These are phyloP conservation scores for Chrysogorgia sp. DNA, from an alignment of 92 coral and sea anemone genomes.

Conservation along the genomic window DNA sequence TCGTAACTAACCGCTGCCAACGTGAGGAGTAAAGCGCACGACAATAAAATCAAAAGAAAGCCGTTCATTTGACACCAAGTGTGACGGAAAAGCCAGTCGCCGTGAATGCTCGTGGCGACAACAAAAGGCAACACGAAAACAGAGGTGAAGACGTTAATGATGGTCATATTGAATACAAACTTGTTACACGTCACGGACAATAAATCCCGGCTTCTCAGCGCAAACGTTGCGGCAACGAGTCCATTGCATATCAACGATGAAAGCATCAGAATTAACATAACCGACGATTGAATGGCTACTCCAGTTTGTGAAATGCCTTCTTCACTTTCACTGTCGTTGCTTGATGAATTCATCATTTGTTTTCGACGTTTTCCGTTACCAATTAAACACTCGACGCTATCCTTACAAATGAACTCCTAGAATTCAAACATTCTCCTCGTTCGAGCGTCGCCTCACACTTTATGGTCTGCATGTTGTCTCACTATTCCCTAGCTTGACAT, in stretches of 20 bases:
- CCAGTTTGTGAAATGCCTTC: constrained; percentile 11
- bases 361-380: not conserved
- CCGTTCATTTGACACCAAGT: constrained; percentile 83
- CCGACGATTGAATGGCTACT: constrained; percentile 64
- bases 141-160: constrained; percentile 71
- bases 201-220: constrained; percentile 68
- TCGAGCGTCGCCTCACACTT: not conserved
- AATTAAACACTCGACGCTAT: not conserved
- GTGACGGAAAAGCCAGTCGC: constrained; percentile 77
- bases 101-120: constrained; percentile 66
- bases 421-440: not conserved
- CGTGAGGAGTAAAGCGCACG: constrained; percentile 72
- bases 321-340: constrained; percentile 1
- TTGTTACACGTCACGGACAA: constrained; percentile 77
- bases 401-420: not conserved
- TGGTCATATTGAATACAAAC: constrained; percentile 80
- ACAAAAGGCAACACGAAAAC: constrained; percentile 81
- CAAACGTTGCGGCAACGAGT: constrained; percentile 75
- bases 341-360: constrained; percentile 31
- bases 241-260: constrained; percentile 76
- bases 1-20: constrained; percentile 87
- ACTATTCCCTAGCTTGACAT: not conserved
- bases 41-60: constrained; percentile 72
- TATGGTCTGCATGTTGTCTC: not conserved
- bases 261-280: constrained; percentile 64